A percentile compares a stretch with the other conserved stretches of the same genome.
phyloP scores from a whole-genome alignment of 2,888 invertebrate species.

The Palloptera scutellata region DNA sequence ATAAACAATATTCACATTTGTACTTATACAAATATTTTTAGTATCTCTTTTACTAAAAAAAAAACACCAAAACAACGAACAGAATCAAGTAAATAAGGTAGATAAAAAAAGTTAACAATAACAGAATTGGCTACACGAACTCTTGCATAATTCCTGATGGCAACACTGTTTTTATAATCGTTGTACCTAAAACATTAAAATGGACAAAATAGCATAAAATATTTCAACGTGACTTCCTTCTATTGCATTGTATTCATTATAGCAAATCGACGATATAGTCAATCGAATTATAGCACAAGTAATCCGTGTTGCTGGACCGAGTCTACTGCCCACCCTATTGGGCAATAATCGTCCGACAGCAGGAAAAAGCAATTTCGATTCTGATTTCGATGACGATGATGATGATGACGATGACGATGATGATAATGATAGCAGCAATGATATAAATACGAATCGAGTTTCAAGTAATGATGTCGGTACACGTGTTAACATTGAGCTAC shows the following conservation, averaged over 20 bases:
- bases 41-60: neutral
- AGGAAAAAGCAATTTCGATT: conserved; percentile 63
- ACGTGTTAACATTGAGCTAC: conserved; percentile 71
- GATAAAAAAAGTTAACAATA: neutral
- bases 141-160: conserved; percentile 17
- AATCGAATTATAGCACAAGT: conserved; percentile 66
- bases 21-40: no score
- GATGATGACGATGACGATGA: conserved; percentile 61
- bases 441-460: conserved; percentile 36
- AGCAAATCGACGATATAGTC: conserved; percentile 64
- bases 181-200: neutral
- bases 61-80: conserved; percentile 14
- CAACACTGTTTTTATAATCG: conserved; percentile 19
- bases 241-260: conserved; percentile 33
- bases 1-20: no score
- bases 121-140: neutral
- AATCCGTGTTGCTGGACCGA: conserved; percentile 80
- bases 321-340: conserved; percentile 65
- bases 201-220: neutral
- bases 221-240: conserved; percentile 18
- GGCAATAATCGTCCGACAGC: conserved; percentile 50
- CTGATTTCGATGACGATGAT: conserved; percentile 66
- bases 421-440: conserved; percentile 39
- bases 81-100: no score
- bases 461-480: conserved; percentile 57